Percentiles rank a stretch among this genome's conserved stretches.
Evolutionary conservation across 2,797 vertebrate genomes (phyloP).

Genomic region (Uromys caudimaculatus): DNA sequence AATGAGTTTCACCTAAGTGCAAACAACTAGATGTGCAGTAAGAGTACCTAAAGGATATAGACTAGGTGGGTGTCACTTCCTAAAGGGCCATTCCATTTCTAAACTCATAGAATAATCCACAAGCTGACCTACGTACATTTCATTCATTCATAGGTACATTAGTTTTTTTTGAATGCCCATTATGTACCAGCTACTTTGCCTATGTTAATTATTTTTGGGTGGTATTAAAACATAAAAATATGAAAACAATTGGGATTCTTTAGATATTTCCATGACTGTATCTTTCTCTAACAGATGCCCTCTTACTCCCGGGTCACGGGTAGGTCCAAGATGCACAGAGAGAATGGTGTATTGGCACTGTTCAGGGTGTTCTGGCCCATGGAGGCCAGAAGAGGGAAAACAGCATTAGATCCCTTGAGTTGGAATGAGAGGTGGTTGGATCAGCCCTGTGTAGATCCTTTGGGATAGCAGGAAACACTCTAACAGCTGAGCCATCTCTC

Average conservation of each 20-base stretch:
- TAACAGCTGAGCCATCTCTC: neutral
- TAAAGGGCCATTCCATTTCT: constrained; percentile 25
- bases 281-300: neutral
- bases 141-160: neutral
- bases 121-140: neutral
- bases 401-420: neutral
- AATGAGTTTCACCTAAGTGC: neutral
- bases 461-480: neutral
- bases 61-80: neutral
- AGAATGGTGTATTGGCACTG: neutral
- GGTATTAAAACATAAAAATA: neutral
- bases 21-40: neutral
- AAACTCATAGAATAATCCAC: constrained; percentile 1
- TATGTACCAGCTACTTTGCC: constrained; percentile 32
- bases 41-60: neutral
- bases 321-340: neutral
- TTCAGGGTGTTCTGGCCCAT: neutral
- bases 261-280: constrained; percentile 15
- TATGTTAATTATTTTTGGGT: constrained; percentile 47
- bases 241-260: neutral
- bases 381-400: neutral
- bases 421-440: neutral
- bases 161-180: neutral
- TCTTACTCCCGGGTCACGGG: constrained; percentile 5
- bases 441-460: neutral